Evolutionary conservation across 2,888 invertebrate species (phyloP).

Genomic region (Drosophila borborema): DNA sequence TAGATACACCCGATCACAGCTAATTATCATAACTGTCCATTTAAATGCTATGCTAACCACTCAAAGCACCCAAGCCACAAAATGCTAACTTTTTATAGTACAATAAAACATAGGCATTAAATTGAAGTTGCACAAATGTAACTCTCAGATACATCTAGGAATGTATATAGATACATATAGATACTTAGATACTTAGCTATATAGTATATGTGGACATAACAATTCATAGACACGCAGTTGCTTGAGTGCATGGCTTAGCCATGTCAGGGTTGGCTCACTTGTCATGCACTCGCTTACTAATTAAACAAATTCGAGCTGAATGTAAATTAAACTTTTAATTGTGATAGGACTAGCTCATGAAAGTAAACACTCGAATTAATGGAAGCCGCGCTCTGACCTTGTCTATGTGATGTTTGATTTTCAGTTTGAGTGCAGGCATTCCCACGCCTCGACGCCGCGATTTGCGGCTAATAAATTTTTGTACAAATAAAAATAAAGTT

Average conservation of each 20-base stretch:
- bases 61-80: slow-evolving; percentile 24
- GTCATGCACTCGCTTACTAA: slow-evolving; percentile 41
- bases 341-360: slow-evolving; percentile 38
- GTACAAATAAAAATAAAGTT: slow-evolving; percentile 41
- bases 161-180: background rate
- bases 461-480: slow-evolving; percentile 65
- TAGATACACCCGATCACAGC: slow-evolving; percentile 5
- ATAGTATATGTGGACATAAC: background rate
- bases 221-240: background rate
- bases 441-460: slow-evolving; percentile 68
- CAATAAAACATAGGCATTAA: slow-evolving; percentile 26
- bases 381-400: slow-evolving; percentile 39
- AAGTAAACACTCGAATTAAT: slow-evolving; percentile 58
- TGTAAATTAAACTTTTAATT: slow-evolving; percentile 36
- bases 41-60: slow-evolving; percentile 11
- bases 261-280: slow-evolving; percentile 43
- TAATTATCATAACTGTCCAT: slow-evolving; percentile 24
- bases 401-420: slow-evolving; percentile 30
- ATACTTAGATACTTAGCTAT: background rate
- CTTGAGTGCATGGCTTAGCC: slow-evolving; percentile 9
- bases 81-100: slow-evolving; percentile 42
- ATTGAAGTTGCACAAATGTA: slow-evolving; percentile 31
- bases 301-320: slow-evolving; percentile 39
- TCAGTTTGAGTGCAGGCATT: slow-evolving; percentile 53
- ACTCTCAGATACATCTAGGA: background rate